A percentile compares a stretch with the other conserved stretches of the same genome.
These are phyloP conservation scores for Rhamphomyia laevipes DNA, from an alignment of 2,888 invertebrate genomes.

Conservation along the genomic window DNA sequence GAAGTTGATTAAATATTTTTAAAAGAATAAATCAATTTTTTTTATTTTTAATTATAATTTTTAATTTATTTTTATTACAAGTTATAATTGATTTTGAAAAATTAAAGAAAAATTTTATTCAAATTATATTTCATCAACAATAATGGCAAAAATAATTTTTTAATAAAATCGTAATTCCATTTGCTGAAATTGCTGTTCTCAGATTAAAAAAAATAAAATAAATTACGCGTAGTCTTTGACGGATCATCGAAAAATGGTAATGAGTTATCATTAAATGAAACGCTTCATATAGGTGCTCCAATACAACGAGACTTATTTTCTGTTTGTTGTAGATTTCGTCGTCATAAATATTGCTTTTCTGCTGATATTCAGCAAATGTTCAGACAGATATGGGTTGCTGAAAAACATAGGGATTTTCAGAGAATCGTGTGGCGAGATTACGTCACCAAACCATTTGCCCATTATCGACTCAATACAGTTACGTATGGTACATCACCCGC, in stretches of 20 bases:
- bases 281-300: constrained; percentile 6
- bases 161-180: too few species aligned
- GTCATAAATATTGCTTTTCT: constrained; percentile 7
- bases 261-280: constrained; percentile 7
- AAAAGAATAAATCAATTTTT: too few species aligned
- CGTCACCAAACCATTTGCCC: constrained; percentile 4
- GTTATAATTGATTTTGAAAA: too few species aligned
- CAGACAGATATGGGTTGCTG: constrained; percentile 7
- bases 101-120: too few species aligned
- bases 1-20: constrained; percentile 57
- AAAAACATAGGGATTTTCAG: constrained; percentile 10
- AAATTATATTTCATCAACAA: too few species aligned
- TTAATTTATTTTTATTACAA: too few species aligned
- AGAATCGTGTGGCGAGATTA: constrained; percentile 11
- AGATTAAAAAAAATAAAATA: constrained; percentile 13
- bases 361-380: constrained; percentile 12
- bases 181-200: too few species aligned
- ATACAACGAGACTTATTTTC: constrained; percentile 9
- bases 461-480: constrained; percentile 13
- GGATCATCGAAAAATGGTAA: constrained; percentile 1
- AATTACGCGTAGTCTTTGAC: constrained; percentile 12
- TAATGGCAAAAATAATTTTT: too few species aligned
- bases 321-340: neutral
- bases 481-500: constrained; percentile 13
- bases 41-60: too few species aligned